Percentiles rank a stretch among this genome's conserved stretches.
These are phyloP conservation scores for Rostratula benghalensis DNA, from an alignment of 2,113 vertebrate genomes.

Conservation along the genomic window DNA sequence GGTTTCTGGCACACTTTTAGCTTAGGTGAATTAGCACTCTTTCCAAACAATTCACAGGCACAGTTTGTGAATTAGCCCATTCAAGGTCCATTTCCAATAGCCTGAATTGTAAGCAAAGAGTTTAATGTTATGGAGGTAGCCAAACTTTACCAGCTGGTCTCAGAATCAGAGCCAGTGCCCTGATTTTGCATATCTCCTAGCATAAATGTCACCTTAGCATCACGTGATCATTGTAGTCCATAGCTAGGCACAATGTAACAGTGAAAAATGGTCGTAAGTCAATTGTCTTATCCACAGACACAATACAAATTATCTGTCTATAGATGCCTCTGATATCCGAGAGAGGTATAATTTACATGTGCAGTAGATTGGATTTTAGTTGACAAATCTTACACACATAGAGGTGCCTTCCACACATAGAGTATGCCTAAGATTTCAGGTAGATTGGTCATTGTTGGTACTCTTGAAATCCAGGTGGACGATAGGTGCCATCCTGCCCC, in stretches of 20 bases:
- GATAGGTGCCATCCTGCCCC: background rate
- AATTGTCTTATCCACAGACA: background rate
- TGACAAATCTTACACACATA: background rate
- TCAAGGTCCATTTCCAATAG: background rate
- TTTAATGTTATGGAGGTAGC: background rate
- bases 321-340: background rate
- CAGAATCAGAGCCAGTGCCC: background rate
- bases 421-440: background rate
- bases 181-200: background rate
- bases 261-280: background rate
- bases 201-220: background rate
- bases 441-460: fast-evolving
- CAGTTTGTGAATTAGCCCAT: background rate
- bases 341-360: background rate
- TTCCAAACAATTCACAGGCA: background rate
- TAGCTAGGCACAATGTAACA: background rate
- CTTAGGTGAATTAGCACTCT: background rate
- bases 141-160: background rate
- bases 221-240: background rate
- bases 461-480: background rate
- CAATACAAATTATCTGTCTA: background rate
- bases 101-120: background rate
- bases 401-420: background rate
- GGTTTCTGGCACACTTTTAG: background rate
- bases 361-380: background rate